Conservation (phyloP, 2,888 invertebrate genomes). For the Pandemis cinnamomeana region DNA sequence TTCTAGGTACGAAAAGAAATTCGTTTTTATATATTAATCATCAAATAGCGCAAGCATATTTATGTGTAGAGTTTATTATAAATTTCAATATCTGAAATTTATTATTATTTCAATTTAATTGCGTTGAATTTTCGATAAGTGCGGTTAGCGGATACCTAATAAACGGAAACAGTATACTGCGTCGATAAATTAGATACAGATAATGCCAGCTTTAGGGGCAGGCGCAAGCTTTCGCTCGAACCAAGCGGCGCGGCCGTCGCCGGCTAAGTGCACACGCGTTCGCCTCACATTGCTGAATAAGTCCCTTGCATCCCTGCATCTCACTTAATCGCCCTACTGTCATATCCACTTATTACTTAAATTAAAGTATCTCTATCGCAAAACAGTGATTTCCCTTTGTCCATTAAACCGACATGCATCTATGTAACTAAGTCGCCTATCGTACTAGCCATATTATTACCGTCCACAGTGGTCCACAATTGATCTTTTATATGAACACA, state of each 20-base stretch:
- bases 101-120: background rate
- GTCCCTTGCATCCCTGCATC: background rate
- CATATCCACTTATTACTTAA: background rate
- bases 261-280: background rate
- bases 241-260: background rate
- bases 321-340: background rate
- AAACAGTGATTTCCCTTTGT: background rate
- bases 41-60: too few species aligned
- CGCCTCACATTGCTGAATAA: background rate
- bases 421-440: background rate
- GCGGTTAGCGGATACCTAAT: background rate
- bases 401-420: too few species aligned
- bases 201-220: conserved; percentile 6
- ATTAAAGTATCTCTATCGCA: background rate
- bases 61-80: background rate
- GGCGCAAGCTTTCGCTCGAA: background rate
- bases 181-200: conserved; percentile 6
- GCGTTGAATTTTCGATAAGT: background rate
- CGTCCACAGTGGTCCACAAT: background rate
- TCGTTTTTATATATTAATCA: too few species aligned
- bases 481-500: too few species aligned
- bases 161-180: background rate
- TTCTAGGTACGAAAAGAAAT: too few species aligned
- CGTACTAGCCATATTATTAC: background rate
- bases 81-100: background rate